phyloP scores from a whole-genome alignment of 2,113 vertebrate genomes.

The Andinoacara biseriatus region DNA sequence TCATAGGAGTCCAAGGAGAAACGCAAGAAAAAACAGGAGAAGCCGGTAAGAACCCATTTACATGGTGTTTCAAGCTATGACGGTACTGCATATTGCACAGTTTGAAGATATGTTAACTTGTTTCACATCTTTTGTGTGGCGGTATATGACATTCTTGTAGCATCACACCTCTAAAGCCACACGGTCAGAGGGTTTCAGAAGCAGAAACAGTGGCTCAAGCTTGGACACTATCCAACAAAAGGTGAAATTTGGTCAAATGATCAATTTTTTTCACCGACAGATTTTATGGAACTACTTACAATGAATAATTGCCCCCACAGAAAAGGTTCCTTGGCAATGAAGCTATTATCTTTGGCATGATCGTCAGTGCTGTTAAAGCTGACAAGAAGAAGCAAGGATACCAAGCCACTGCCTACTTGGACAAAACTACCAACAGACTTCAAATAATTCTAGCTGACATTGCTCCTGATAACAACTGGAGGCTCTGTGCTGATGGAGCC shows the following conservation, averaged over 20 bases:
- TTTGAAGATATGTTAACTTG: background rate
- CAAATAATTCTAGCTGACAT: constrained; percentile 82
- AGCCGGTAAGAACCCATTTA: background rate
- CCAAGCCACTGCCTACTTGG: constrained; percentile 75
- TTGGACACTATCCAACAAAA: constrained; percentile 62
- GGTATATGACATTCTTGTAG: constrained; percentile 9
- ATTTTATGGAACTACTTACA: background rate
- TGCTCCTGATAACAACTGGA: constrained; percentile 79
- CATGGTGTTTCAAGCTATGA: background rate
- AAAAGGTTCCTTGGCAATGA: constrained; percentile 69
- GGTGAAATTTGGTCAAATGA: constrained; percentile 41
- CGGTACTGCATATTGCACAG: background rate
- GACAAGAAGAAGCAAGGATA: constrained; percentile 75
- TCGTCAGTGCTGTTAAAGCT: constrained; percentile 69
- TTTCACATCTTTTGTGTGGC: background rate
- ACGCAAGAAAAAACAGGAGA: constrained; percentile 13
- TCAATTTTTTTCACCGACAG: background rate
- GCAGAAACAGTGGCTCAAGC: constrained; percentile 67
- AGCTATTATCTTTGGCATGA: constrained; percentile 45
- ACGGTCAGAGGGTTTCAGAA: background rate
- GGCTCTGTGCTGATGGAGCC: constrained; percentile 80
- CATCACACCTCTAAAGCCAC: background rate
- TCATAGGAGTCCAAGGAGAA: constrained; percentile 48
- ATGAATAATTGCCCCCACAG: constrained; percentile 40
- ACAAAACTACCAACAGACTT: constrained; percentile 66